A percentile compares a stretch with the other conserved stretches of the same genome.
Evolutionary conservation across 1,140 invertebrate genomes (phyloP).

Genomic region (Bilobella aurantiaca): DNA sequence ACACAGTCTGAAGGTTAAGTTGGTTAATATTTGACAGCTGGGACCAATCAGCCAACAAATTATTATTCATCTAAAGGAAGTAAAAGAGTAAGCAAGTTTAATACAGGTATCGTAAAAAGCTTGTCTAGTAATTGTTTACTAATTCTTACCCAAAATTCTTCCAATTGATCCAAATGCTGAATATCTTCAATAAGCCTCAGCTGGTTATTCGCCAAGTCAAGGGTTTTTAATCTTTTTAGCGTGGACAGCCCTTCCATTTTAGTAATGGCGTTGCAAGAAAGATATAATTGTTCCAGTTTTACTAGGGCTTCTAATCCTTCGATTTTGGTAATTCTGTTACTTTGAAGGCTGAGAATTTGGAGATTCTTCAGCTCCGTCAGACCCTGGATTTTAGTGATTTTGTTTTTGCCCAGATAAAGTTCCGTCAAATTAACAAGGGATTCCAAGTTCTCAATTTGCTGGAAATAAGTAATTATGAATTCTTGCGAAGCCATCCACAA

Average conservation of each 20-base stretch:
- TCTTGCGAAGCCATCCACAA: too few relatives aligned
- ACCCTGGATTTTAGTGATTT: constrained; percentile 82
- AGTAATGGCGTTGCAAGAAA: constrained; percentile 86
- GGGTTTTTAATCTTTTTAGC: constrained; percentile 62
- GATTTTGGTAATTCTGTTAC: constrained; percentile 76
- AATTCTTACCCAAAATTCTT: constrained; percentile 89
- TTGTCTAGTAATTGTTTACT: background rate
- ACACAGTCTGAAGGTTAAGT: constrained; percentile 74
- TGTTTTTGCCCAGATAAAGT: constrained; percentile 91
- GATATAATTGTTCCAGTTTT: constrained; percentile 76
- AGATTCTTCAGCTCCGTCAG: constrained; percentile 65
- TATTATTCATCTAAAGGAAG: constrained; percentile 76
- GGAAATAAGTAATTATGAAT: too few relatives aligned
- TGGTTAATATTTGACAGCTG: constrained; percentile 67
- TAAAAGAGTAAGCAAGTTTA: constrained; percentile 19
- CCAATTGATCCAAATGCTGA: constrained; percentile 57
- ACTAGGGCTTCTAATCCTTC: constrained; percentile 67
- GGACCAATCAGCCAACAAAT: constrained; percentile 74
- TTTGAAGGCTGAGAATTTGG: constrained; percentile 68
- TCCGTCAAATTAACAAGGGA: constrained; percentile 59
- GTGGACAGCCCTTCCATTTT: constrained; percentile 60
- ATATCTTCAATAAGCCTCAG: constrained; percentile 73
- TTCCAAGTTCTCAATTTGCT: constrained; percentile 63
- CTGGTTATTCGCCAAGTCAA: constrained; percentile 83
- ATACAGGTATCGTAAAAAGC: background rate